Evolutionary conservation across 1,140 invertebrate species (phyloP), one percentile per base, ranked within the genome.

Genomic region (Trichonephila inaurata): DNA sequence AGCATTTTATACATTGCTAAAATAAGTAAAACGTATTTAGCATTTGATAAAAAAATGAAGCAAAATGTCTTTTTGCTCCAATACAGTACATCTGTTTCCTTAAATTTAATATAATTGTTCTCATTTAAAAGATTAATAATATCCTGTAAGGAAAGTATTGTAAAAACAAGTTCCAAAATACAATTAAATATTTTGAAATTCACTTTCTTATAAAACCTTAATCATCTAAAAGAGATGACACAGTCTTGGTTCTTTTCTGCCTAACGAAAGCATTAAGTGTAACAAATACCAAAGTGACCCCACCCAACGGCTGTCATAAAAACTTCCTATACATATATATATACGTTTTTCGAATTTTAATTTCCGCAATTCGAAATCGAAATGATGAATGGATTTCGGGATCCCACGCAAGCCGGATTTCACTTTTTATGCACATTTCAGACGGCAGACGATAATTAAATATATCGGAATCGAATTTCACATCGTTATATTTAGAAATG

Each of bases 301-400:
- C 81, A 40, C 81, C 81, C 81, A 81, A 81, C 1, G 24, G 24
- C 28, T 24, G 77, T 18, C 24, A 40, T 44, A 16, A 58, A 83
- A 58, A 44, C 81, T 58, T 83, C 81, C 81, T 44, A 83, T 40
- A 40, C 33, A 40, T 2, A 40, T 40, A 40, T 40, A 40, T 58
- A 24, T 58, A 83, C 81, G 81, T 83, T 83, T 83, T 83, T 58
- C 44, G 81, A 83, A 83, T 83, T 83, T 83, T 58, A 83, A 83
- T 83, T 83, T 83, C 21, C 40, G 81, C 81, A n/a, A 83, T 83
- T 83, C 62, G 62, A 18, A 64, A 16, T 72, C 28, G n/a, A 28
- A 16, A 28, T 72, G 69, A 72, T 72, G 69, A 14, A 72, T 72
- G 24, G 69, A 72, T 28, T 33, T 33, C 16, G 10, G 14, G 69